Evolutionary conservation across 2,797 vertebrate genomes (phyloP).

Genomic region (Arctocebus calabarensis): DNA sequence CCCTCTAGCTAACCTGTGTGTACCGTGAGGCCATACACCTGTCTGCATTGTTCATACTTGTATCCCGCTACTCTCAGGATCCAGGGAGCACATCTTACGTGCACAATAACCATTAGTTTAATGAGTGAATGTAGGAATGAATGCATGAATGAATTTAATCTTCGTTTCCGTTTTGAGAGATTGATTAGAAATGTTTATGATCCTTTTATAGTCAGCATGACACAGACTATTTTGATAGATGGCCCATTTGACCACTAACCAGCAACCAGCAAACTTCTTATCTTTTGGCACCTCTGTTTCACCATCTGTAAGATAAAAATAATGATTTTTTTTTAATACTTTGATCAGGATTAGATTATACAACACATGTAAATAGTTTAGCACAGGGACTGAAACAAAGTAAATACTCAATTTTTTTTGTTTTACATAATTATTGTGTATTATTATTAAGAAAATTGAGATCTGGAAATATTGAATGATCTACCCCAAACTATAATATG

Average conservation of each 20-base stretch:
- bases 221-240: not conserved
- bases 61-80: accelerated
- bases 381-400: not conserved
- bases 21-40: not conserved
- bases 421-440: not conserved
- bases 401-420: too few relatives aligned
- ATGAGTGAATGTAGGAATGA: not conserved
- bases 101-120: not conserved
- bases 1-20: not conserved
- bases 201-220: not conserved
- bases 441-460: not conserved
- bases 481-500: not conserved
- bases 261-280: not conserved
- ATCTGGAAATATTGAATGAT: not conserved
- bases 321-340: not conserved
- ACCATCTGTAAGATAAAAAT: not conserved
- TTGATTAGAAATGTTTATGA: not conserved
- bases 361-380: not conserved
- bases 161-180: not conserved
- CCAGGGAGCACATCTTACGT: not conserved
- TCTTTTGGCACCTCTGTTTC: not conserved
- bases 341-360: not conserved
- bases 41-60: not conserved
- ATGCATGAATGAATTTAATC: not conserved
- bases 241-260: not conserved